Evolutionary conservation across 1,140 invertebrate species (phyloP).

Genomic region (Drosophila seguyi): DNA sequence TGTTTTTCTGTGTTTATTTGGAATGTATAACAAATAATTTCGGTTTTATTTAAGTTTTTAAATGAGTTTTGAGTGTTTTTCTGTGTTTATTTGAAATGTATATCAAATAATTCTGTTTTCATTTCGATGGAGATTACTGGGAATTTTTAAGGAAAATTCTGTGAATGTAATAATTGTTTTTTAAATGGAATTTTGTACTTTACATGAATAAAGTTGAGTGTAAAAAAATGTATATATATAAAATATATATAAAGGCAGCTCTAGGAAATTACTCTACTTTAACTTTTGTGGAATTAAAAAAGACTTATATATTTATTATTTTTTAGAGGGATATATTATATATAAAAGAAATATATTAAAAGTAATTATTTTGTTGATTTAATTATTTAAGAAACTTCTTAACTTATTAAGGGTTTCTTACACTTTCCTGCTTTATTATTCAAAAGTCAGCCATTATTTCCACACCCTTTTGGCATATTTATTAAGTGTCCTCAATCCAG

Average conservation of each 20-base stretch:
- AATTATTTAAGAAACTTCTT: no score
- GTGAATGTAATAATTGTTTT: no score
- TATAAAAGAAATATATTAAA: no score
- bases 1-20: no score
- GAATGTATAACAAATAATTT: no score
- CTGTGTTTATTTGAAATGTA: no score
- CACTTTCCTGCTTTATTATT: not conserved
- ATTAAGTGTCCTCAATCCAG: constrained; percentile 9
- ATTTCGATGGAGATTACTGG: not conserved
- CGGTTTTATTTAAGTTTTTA: not conserved
- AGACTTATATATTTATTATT: not conserved
- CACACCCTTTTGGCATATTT: constrained; percentile 3
- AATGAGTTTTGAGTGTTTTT: no score
- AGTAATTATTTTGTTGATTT: no score
- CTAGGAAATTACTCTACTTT: not conserved
- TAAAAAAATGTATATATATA: no score
- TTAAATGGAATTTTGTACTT: not conserved
- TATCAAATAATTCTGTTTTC: not conserved
- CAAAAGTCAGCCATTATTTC: not conserved
- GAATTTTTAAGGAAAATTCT: not conserved
- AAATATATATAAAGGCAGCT: not conserved
- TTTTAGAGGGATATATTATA: no score
- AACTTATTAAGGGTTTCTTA: no score
- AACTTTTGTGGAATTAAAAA: not conserved
- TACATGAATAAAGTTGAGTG: no score